Percentiles rank a stretch among this genome's conserved stretches.
Conservation (phyloP, 1,140 invertebrate species). For the Diabrotica undecimpunctata region DNA sequence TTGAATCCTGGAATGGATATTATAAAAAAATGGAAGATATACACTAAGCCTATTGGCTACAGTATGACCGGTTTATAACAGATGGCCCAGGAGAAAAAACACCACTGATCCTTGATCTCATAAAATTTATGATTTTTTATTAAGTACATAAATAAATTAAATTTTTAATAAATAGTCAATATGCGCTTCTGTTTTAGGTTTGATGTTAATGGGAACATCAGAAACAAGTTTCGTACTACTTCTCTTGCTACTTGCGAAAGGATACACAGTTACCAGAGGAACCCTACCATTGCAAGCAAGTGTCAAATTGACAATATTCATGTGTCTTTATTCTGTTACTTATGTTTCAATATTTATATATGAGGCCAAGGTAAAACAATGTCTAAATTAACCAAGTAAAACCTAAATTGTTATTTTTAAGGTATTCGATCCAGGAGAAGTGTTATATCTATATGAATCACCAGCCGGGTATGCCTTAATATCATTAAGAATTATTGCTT, state of each 20-base stretch:
- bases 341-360: constrained; percentile 74
- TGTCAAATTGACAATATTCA: constrained; percentile 76
- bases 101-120: too few species aligned
- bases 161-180: too few species aligned
- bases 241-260: constrained; percentile 80
- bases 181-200: constrained; percentile 54
- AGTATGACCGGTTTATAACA: too few species aligned
- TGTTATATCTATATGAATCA: constrained; percentile 86
- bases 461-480: constrained; percentile 81
- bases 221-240: constrained; percentile 73
- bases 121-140: too few species aligned
- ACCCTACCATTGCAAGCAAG: constrained; percentile 64
- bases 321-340: constrained; percentile 68
- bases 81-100: too few species aligned
- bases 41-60: too few species aligned
- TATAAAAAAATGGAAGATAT: too few species aligned
- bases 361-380: constrained; percentile 59
- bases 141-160: too few species aligned
- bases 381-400: too few species aligned
- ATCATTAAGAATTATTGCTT: constrained; percentile 71
- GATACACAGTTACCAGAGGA: constrained; percentile 85
- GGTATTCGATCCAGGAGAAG: constrained; percentile 84
- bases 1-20: too few species aligned
- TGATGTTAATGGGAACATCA: constrained; percentile 66
- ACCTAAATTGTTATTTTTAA: too few species aligned